Evolutionary conservation across 2,888 invertebrate genomes (phyloP), one percentile per base, ranked within the genome.

Genomic region (Ichneumon xanthorius): DNA sequence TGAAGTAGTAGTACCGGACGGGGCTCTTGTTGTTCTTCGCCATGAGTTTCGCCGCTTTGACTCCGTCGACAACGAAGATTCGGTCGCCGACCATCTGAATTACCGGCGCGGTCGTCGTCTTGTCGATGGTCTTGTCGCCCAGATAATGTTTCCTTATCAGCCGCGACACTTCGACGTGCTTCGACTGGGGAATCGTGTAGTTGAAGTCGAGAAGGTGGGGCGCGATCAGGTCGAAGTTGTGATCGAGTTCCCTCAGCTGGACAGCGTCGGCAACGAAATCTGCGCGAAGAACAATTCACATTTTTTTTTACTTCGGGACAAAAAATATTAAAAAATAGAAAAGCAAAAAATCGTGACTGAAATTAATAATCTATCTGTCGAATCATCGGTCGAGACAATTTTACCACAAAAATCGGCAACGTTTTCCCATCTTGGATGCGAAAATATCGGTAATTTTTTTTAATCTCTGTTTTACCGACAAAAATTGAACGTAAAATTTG

Each of bases 1-100:
- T 93, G 91, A 96, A 97, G n/a, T 95, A 94, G 91, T 96, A 97
- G 82, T 95, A 94, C 93, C 96, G 96, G 3, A 96, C 95, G 0
- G 96, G 96, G 85, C 95, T 95, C 16, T 94, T 94, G 0, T 95
- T 95, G 58, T 94, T 94, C 19, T 93, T 90, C 0, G 96, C 95
- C 89, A 96, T 96, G 68, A 96, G 89, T 87, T 95, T 95, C 0
- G 96, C 95, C n/a, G 96, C 94, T 85, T 95, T 95, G 65, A 96
- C 95, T 0, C 96, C 95, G 50, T 96, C 96, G 2, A 93, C 94
- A 0, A 94, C 93, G 90, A 97, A 97, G 0, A 96, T 92, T 11
- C 96, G 94, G 92, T 97, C 97, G 0, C 96, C 95, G 0, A 96
- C 94, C 89, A 97, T 95, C 94, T 96, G 92, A n/a, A 91, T 88